phyloP scores from a whole-genome alignment of 1,140 invertebrate genomes.

The Antheraea mylitta region DNA sequence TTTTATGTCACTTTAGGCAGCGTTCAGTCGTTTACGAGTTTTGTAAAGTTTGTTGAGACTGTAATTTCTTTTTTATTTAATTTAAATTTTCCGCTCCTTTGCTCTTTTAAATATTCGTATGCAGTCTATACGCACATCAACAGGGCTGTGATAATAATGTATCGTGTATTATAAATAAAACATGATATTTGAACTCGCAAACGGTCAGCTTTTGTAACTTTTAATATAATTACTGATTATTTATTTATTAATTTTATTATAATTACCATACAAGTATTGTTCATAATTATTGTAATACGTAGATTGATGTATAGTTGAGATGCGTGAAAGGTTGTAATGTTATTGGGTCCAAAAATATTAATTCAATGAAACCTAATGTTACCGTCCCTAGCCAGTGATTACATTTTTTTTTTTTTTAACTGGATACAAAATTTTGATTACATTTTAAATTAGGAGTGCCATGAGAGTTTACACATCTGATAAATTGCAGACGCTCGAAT shows the following conservation, averaged over 20 bases:
- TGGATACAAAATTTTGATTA: not conserved
- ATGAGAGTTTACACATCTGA: slow-evolving; percentile 23
- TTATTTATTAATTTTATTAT: slow-evolving; percentile 40
- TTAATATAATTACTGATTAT: slow-evolving; percentile 15
- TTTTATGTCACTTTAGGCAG: slow-evolving; percentile 30
- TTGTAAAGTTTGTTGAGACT: slow-evolving; percentile 11
- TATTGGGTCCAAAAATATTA: slow-evolving; percentile 53
- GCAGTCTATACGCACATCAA: slow-evolving; percentile 56
- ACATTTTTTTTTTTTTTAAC: slow-evolving; percentile 12
- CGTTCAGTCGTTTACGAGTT: slow-evolving; percentile 48
- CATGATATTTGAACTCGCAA: slow-evolving; percentile 45
- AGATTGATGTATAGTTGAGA: slow-evolving; percentile 55
- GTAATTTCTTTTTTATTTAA: not conserved
- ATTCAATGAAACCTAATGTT: slow-evolving; percentile 41
- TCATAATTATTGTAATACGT: slow-evolving; percentile 40
- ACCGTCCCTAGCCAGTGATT: slow-evolving; percentile 65
- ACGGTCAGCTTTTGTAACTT: slow-evolving; percentile 44
- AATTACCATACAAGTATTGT: slow-evolving; percentile 72
- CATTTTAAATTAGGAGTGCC: slow-evolving; percentile 27
- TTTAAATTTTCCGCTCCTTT: not conserved
- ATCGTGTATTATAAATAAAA: slow-evolving; percentile 42
- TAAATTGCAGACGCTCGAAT: slow-evolving; percentile 45
- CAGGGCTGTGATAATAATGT: slow-evolving; percentile 67
- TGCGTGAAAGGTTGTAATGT: slow-evolving; percentile 44
- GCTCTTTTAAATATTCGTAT: not conserved